These are phyloP conservation scores for Odontophorus gujanensis DNA, from an alignment of 2,113 vertebrate genomes.

Conservation along the genomic window DNA sequence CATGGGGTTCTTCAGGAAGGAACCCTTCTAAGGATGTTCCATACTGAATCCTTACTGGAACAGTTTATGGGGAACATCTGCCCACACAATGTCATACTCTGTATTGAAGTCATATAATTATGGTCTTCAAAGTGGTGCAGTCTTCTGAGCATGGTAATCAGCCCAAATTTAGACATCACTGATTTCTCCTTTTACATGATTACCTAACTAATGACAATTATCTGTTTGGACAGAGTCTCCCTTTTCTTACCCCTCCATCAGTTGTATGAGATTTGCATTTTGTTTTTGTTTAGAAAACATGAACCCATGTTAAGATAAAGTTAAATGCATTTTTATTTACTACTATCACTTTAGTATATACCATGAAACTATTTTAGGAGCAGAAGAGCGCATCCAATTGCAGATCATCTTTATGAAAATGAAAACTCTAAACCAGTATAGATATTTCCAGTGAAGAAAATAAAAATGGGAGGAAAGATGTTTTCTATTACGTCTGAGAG, in stretches of 20 bases:
- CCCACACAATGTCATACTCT: neutral
- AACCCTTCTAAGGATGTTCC: neutral
- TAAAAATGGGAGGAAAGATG: neutral
- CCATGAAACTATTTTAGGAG: neutral
- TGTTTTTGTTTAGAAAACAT: neutral
- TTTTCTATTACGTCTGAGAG: neutral
- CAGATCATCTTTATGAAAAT: neutral
- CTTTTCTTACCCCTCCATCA: rapidly evolving
- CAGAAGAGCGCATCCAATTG: neutral
- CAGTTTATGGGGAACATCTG: neutral
- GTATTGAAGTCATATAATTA: neutral
- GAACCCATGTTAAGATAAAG: neutral
- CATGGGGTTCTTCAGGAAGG: neutral
- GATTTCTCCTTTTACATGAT: neutral
- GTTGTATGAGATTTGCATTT: neutral
- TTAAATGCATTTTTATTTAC: neutral
- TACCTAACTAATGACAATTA: neutral
- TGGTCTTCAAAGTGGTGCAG: neutral
- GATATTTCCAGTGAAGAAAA: neutral
- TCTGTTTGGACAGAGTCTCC: too few relatives aligned
- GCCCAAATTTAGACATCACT: neutral
- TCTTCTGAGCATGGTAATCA: neutral
- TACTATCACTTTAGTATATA: neutral
- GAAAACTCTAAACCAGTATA: neutral
- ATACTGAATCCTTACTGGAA: neutral